Evolutionary conservation across 2,797 vertebrate species (phyloP).

Genomic region (Thaleichthys pacificus): DNA sequence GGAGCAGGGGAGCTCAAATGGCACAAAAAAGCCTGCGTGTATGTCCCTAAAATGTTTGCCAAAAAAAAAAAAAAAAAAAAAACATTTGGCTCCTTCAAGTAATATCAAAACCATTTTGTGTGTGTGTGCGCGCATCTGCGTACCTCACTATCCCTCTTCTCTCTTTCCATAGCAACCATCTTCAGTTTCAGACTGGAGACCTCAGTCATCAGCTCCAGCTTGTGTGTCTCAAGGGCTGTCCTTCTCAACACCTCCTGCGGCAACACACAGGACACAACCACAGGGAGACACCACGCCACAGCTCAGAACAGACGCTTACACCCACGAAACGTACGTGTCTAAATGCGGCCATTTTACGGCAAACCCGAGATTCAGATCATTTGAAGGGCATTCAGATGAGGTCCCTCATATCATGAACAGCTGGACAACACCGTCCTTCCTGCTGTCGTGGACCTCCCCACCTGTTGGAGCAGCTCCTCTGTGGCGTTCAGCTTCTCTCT

Average conservation of each 20-base stretch:
- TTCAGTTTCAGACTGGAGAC: slow-evolving; percentile 92
- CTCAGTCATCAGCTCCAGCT: slow-evolving; percentile 92
- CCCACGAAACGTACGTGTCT: no score
- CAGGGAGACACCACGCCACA: background rate
- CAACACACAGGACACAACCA: background rate
- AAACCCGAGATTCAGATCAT: no score
- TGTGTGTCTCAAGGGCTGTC: slow-evolving; percentile 90
- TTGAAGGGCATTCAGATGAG: background rate
- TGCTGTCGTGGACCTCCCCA: slow-evolving; percentile 35
- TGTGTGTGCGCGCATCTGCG: background rate
- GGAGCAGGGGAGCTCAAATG: slow-evolving; percentile 19
- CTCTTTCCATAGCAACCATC: slow-evolving; percentile 83
- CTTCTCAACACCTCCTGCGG: slow-evolving; percentile 88
- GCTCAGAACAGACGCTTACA: background rate
- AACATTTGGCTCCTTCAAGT: no score
- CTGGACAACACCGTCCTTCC: no score
- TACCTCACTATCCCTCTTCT: slow-evolving; percentile 87
- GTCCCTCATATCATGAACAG: background rate
- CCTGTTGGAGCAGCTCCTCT: slow-evolving; percentile 95
- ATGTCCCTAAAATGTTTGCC: slow-evolving; percentile 34
- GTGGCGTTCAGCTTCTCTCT: slow-evolving; percentile 90
- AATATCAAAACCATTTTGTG: slow-evolving; percentile 6
- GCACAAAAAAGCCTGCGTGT: slow-evolving; percentile 48
- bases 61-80: no score
- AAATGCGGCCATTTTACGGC: no score